Conservation (phyloP, 2,888 invertebrate species). For the Phyllotreta striolata region DNA sequence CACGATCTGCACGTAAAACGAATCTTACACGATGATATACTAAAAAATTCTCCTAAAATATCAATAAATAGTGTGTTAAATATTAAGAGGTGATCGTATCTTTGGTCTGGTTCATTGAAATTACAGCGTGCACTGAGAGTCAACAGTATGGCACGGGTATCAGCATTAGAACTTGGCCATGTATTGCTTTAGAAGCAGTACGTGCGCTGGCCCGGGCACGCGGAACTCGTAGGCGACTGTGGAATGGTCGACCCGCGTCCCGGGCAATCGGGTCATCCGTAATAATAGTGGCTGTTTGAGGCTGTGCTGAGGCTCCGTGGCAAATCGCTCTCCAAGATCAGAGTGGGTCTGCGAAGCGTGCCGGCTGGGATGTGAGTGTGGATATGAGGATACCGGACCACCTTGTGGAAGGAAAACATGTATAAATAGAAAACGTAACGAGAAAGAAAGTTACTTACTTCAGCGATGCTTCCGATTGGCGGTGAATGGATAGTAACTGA, state of each 20-base stretch:
- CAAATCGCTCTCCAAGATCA: slow-evolving; percentile 64
- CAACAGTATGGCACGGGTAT: slow-evolving; percentile 15
- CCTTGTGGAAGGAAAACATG: slow-evolving; percentile 27
- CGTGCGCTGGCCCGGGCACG: slow-evolving; percentile 60
- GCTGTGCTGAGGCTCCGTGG: slow-evolving; percentile 71
- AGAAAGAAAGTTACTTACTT: slow-evolving; percentile 45
- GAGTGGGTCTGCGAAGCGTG: slow-evolving; percentile 57
- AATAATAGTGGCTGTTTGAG: slow-evolving; percentile 75
- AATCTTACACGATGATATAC: background rate
- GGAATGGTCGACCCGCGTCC: slow-evolving; percentile 50
- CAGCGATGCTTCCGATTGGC: slow-evolving; percentile 57
- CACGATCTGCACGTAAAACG: no score
- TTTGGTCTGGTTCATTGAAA: slow-evolving; percentile 53
- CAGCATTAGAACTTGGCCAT: slow-evolving; percentile 16
- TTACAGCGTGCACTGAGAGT: slow-evolving; percentile 32
- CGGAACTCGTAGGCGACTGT: slow-evolving; percentile 52
- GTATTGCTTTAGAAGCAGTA: slow-evolving; percentile 57
- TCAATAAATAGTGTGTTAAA: slow-evolving; percentile 14
- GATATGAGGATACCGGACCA: slow-evolving; percentile 53
- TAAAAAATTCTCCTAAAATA: background rate
- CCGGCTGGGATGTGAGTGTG: slow-evolving; percentile 57
- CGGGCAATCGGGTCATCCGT: slow-evolving; percentile 72
- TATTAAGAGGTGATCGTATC: slow-evolving; percentile 46
- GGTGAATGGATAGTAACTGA: slow-evolving; percentile 65
- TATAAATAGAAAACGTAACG: background rate